phyloP scores from a whole-genome alignment of 1,140 invertebrate genomes.

The Teleopsis dalmanni region DNA sequence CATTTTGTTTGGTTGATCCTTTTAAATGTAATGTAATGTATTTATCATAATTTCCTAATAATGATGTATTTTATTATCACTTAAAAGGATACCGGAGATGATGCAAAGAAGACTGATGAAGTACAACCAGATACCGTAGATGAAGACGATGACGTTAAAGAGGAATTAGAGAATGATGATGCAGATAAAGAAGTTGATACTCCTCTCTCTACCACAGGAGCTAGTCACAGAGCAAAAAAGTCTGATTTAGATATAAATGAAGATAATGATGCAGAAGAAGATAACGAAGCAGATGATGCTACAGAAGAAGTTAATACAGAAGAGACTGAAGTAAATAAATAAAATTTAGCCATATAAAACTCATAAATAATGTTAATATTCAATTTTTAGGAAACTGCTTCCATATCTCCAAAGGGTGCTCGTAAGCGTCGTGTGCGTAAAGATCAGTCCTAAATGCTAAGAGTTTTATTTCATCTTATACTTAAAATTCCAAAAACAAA shows the following conservation, averaged over 20 bases:
- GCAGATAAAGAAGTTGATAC: constrained; percentile 35
- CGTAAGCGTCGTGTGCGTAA: constrained; percentile 35
- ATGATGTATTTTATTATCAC: too few relatives aligned
- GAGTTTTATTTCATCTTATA: too few relatives aligned
- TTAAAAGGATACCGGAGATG: constrained; percentile 34
- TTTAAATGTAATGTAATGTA: too few relatives aligned
- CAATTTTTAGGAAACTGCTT: constrained; percentile 23
- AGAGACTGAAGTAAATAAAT: constrained; percentile 4
- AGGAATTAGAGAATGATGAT: too few relatives aligned
- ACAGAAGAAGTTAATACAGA: constrained; percentile 6
- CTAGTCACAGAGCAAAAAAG: constrained; percentile 14
- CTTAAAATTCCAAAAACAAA: too few relatives aligned
- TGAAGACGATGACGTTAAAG: too few relatives aligned
- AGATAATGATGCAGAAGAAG: not conserved
- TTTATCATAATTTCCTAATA: too few relatives aligned
- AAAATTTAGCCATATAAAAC: too few relatives aligned
- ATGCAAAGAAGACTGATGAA: constrained; percentile 57
- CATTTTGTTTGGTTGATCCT: too few relatives aligned
- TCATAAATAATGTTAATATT: not conserved
- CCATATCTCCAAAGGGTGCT: constrained; percentile 17
- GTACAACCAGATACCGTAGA: constrained; percentile 45
- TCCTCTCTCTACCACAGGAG: constrained; percentile 29
- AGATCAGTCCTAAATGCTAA: constrained; percentile 22
- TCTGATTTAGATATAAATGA: constrained; percentile 16
- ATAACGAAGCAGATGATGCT: not conserved